A percentile compares a stretch with the other conserved stretches of the same genome.
Evolutionary conservation across 1,140 invertebrate genomes (phyloP).

Genomic region (Drosophila auraria): DNA sequence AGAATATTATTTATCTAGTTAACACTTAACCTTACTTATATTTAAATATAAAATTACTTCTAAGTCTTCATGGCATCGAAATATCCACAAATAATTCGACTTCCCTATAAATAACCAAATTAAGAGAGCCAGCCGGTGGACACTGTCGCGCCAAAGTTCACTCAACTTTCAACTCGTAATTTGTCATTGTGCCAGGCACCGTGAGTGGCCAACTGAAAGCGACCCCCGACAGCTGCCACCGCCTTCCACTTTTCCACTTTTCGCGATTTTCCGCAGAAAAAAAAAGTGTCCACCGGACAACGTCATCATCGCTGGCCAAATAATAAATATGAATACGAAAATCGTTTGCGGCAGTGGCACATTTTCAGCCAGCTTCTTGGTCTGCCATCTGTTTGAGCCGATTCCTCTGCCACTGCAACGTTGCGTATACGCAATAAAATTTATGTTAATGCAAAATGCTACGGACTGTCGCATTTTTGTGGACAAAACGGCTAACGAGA

Average conservation of each 20-base stretch:
- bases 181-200: constrained; percentile 77
- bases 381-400: constrained; percentile 28
- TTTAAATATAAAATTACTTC: not conserved
- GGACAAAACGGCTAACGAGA: constrained; percentile 60
- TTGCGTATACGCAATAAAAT: constrained; percentile 79
- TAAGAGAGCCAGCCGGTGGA: constrained; percentile 34
- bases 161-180: constrained; percentile 81
- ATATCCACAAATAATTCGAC: not conserved
- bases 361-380: constrained; percentile 11
- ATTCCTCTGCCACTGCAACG: constrained; percentile 48
- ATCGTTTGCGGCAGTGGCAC: constrained; percentile 53
- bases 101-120: constrained; percentile 32
- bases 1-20: no score
- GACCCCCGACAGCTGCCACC: constrained; percentile 57
- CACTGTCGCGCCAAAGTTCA: constrained; percentile 71
- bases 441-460: constrained; percentile 70
- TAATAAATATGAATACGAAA: constrained; percentile 61
- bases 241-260: constrained; percentile 23
- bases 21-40: not conserved
- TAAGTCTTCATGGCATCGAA: not conserved
- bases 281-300: constrained; percentile 55
- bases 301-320: constrained; percentile 69
- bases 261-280: not conserved
- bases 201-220: constrained; percentile 58
- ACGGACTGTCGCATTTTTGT: constrained; percentile 79